Base-by-base conservation (phyloP, 2,113 vertebrate genomes). In the Sylvilagus bachmani region DNA sequence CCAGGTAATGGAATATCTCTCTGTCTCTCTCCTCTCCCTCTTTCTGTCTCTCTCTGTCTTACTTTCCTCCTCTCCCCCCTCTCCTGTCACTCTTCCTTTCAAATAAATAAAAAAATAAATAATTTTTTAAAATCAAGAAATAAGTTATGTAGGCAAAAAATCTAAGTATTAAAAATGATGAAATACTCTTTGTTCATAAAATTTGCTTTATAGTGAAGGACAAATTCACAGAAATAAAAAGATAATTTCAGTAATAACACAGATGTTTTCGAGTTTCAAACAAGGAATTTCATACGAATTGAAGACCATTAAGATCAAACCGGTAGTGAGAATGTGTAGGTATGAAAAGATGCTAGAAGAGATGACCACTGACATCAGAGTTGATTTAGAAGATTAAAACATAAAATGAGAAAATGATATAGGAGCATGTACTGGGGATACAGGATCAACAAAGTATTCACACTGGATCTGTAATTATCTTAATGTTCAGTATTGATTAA, bases 391-490 rank as follows among this genome's bases (percentile, higher is more conserved):
- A 77, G 64, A 6, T 29, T 55, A 55, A 58, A 44, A 25, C 29
- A 38, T 0, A 55, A 1, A 1, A 14, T 51, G 24, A 0, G 1
- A 6, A 17, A 21, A 81, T 10, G 31, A 5, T 27, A 62, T 25
- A 22, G 36, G 10, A 61, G 4, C 6, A 33, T 13, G 31, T 62
- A 4, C 24, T 74, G 2, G 16, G 71, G 6, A 31, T 19, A 58
- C 2, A 67, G 29, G 19, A n/a, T 14, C 25, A 19, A 27, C 10
- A 0, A 9, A n/a, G 10, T 21, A 66, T 78, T 36, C 3, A 13
- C 7, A 49, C 6, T 86, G 49, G 31, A 14, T 73, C 38, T 58
- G 8, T 21, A 61, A 24, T 7, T 4, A 51, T 12, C 31, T 12
- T 25, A 38, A 12, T 61, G 49, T 66, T 75, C 14, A 89, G 12